Conservation (phyloP, 1,140 invertebrate species). For the Steinernema feltiae region DNA sequence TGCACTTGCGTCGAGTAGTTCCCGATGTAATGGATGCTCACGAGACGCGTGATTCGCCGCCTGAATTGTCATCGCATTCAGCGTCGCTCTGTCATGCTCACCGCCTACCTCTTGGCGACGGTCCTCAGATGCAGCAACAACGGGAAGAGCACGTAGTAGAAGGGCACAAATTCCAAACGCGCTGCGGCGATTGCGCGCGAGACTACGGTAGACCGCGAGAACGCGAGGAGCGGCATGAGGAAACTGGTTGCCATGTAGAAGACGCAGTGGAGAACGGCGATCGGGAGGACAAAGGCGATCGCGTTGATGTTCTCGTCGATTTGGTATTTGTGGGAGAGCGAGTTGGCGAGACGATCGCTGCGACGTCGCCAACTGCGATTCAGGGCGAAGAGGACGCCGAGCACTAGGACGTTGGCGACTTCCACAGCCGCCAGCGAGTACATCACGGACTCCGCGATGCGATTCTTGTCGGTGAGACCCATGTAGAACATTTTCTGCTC, state of each 20-base stretch:
- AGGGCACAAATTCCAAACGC: neutral
- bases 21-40: slow-evolving; percentile 2
- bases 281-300: neutral
- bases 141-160: neutral
- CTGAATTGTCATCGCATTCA: neutral
- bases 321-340: slow-evolving; percentile 1
- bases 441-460: neutral
- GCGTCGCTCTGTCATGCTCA: neutral
- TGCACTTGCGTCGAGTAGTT: slow-evolving; percentile 10
- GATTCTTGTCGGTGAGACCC: neutral
- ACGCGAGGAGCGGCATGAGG: neutral
- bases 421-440: neutral
- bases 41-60: neutral
- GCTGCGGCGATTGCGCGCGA: neutral
- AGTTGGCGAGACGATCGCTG: neutral
- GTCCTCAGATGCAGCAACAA: neutral
- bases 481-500: neutral
- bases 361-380: neutral
- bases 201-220: neutral
- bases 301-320: slow-evolving; percentile 7
- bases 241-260: neutral
- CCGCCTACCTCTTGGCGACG: neutral
- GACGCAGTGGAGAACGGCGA: neutral
- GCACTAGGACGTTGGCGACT: neutral
- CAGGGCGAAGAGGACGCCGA: neutral